These are phyloP conservation scores for Enteromius unitaeniatus DNA, from an alignment of 2,797 vertebrate genomes.

Conservation along the genomic window DNA sequence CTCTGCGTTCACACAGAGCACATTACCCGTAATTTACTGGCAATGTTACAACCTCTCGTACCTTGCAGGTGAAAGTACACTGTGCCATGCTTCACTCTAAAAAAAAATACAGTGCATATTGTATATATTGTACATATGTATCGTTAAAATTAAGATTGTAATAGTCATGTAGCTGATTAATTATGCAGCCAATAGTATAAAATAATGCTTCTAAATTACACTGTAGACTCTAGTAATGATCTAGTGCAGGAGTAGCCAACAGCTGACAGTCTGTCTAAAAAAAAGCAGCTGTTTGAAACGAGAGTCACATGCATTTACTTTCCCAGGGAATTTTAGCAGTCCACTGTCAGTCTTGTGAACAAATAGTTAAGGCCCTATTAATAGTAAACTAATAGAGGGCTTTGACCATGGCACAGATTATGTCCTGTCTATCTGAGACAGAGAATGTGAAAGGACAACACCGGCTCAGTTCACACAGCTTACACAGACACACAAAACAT, in stretches of 20 bases:
- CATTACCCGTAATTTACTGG: background rate
- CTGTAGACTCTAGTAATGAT: background rate
- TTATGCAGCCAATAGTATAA: background rate
- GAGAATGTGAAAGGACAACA: conserved; percentile 62
- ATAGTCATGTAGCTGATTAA: background rate
- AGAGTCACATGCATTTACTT: conserved; percentile 28
- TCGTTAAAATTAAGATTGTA: background rate
- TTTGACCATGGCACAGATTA: conserved; percentile 76
- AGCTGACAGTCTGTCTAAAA: conserved; percentile 8
- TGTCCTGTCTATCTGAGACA: conserved; percentile 72
- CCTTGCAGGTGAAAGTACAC: background rate
- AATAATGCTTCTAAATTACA: background rate
- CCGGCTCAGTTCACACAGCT: conserved; percentile 57
- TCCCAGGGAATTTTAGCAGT: conserved; percentile 51
- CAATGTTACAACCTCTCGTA: background rate
- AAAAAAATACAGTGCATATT: background rate
- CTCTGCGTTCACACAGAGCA: background rate
- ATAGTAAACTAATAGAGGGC: conserved; percentile 76
- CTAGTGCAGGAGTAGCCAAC: conserved; percentile 1
- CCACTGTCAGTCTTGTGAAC: conserved; percentile 42
- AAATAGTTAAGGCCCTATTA: conserved; percentile 71
- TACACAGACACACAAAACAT: conserved; percentile 14
- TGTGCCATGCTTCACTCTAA: too few relatives aligned
- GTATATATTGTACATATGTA: too few relatives aligned
- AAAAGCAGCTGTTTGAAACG: conserved; percentile 51